Evolutionary conservation across 2,113 vertebrate species (phyloP).

Genomic region (Polyodon spathula): DNA sequence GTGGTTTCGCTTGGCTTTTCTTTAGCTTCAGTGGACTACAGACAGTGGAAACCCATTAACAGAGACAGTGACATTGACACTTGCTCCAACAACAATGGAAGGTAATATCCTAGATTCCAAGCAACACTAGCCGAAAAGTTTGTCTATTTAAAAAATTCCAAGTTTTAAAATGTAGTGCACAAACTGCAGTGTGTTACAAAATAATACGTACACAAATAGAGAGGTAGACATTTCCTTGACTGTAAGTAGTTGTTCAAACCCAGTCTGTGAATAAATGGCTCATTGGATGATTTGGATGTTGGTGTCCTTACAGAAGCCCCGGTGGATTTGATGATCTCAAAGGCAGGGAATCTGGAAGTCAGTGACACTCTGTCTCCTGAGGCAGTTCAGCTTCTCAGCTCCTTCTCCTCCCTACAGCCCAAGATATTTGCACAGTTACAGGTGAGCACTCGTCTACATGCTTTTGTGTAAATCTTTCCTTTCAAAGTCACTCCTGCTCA

Average conservation of each 20-base stretch:
- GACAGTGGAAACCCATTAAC: conserved; percentile 57
- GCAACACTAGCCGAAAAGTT: too few relatives aligned
- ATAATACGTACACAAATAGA: too few relatives aligned
- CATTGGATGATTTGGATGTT: background rate
- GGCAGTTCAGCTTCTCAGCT: conserved; percentile 55
- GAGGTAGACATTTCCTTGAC: too few relatives aligned
- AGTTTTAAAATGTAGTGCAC: too few relatives aligned
- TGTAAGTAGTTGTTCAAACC: too few relatives aligned
- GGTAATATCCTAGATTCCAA: conserved; percentile 44
- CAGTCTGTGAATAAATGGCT: background rate
- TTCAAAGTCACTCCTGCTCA: too few relatives aligned
- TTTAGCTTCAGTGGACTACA: conserved; percentile 64
- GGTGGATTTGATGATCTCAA: conserved; percentile 16
- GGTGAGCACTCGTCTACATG: conserved; percentile 35
- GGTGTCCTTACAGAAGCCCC: background rate
- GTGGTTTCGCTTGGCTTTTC: conserved; percentile 24
- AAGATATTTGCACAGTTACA: conserved; percentile 70
- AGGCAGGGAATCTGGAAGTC: conserved; percentile 20
- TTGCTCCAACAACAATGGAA: conserved; percentile 50
- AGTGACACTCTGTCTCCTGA: conserved; percentile 45
- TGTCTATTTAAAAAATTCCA: too few relatives aligned
- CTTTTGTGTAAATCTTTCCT: too few relatives aligned
- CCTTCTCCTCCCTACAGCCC: conserved; percentile 62
- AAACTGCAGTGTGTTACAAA: too few relatives aligned
- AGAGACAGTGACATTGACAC: conserved; percentile 66